Base-by-base conservation (phyloP, 1,140 invertebrate species). In the Bilobella aurantiaca region DNA sequence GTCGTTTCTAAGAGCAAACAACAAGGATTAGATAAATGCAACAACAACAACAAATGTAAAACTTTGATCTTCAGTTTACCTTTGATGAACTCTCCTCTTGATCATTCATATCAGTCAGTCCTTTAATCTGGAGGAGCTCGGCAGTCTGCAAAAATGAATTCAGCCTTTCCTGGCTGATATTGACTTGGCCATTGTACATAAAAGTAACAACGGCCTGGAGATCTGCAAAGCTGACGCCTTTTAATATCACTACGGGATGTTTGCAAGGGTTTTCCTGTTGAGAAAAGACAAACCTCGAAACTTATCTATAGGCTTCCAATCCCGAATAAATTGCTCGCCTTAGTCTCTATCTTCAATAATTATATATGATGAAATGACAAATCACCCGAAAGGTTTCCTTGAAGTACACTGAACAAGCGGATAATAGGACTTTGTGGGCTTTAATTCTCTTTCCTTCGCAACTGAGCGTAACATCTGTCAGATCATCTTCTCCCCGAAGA, bases 341-440 rank as follows among this genome's bases (percentile, higher is more conserved):
- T n/a, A n/a, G n/a, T n/a, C n/a, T n/a, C n/a, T n/a, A n/a, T n/a
- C n/a, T n/a, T n/a, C n/a, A n/a, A n/a, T n/a, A n/a, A n/a, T n/a
- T n/a, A n/a, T n/a, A n/a, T n/a, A n/a, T n/a, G n/a, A n/a, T n/a
- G n/a, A n/a, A n/a, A n/a, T n/a, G n/a, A n/a, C n/a, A n/a, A 59
- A 23, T 29, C 30, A 59, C 58, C 25, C 21, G 14, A 14, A 59
- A 29, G 16, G 30, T 82, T 79, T 91, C 89, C 83, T 91, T 89
- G 82, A 95, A 93, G 82, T 92, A 94, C 73, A 90, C 89, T 84
- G 90, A 93, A 83, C 91, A 94, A 72, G 91, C 91, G 73, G 90
- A 93, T 73, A 95, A 81, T 72, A 95, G 89, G 70, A 94, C 88
- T 84, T 92, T 93, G 82, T 94, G 91, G 75, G 91, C 91, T 80